A percentile compares a stretch with the other conserved stretches of the same genome.
Evolutionary conservation across 2,888 invertebrate genomes (phyloP).

Genomic region (Dynastes hyllus): DNA sequence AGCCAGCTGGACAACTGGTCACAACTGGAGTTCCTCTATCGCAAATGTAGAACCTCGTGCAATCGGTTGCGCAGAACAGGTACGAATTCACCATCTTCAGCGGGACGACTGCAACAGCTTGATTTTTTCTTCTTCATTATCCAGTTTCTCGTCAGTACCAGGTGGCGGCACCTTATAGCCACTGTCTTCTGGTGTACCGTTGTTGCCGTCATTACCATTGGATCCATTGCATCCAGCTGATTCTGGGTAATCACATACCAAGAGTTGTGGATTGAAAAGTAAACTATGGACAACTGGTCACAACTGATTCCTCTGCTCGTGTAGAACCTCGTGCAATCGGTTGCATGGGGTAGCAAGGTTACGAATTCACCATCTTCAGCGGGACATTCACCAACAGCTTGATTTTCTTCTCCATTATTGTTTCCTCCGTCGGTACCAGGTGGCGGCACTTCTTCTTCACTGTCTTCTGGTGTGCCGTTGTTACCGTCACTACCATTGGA

Average conservation of each 20-base stretch:
- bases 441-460: not conserved
- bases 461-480: not conserved
- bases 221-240: constrained; percentile 40
- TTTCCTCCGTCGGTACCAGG: not conserved
- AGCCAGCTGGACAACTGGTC: constrained; percentile 43
- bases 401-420: not conserved
- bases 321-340: constrained; percentile 53
- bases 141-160: not conserved
- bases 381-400: constrained; percentile 44
- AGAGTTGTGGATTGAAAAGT: constrained; percentile 50
- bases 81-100: constrained; percentile 46
- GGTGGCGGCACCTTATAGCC: not conserved
- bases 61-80: constrained; percentile 48
- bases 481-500: not conserved
- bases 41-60: constrained; percentile 53
- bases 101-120: constrained; percentile 35
- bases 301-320: constrained; percentile 47
- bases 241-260: constrained; percentile 53
- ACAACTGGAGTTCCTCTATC: constrained; percentile 46
- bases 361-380: constrained; percentile 46
- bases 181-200: not conserved
- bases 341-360: constrained; percentile 45
- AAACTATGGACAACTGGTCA: constrained; percentile 47
- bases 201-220: not conserved
- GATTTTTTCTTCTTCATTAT: not conserved